These are phyloP conservation scores for Centroberyx gerrardi DNA, from an alignment of 2,797 vertebrate genomes.

Conservation along the genomic window DNA sequence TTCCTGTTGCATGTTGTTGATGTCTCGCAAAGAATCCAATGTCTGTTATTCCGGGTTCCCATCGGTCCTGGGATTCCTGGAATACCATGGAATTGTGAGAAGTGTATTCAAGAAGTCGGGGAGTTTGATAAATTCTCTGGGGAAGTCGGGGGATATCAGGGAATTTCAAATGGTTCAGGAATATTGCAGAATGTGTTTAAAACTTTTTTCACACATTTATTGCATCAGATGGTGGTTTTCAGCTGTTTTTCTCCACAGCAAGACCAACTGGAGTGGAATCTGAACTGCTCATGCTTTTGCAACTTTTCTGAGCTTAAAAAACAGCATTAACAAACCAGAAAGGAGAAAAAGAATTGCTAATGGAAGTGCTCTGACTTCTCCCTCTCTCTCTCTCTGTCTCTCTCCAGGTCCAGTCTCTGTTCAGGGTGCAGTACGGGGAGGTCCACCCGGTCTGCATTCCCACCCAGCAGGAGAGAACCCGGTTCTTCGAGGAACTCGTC, in stretches of 20 bases:
- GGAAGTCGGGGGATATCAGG: no score
- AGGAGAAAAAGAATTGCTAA: no score
- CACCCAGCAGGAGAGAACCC: conserved; percentile 81
- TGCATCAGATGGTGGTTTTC: not conserved
- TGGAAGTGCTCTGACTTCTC: not conserved
- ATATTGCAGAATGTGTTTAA: not conserved
- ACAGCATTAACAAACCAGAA: not conserved
- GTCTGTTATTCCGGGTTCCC: no score
- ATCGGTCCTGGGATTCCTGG: no score
- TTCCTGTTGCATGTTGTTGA: no score
- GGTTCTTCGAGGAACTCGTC: conserved; percentile 91
- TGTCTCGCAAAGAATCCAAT: no score
- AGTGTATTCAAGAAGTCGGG: no score
- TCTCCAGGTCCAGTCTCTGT: conserved; percentile 88
- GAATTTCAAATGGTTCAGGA: no score
- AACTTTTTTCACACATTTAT: not conserved
- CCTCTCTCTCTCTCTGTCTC: not conserved
- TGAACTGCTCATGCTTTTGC: no score
- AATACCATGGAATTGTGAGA: no score
- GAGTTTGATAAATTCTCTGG: no score
- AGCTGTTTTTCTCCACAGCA: not conserved
- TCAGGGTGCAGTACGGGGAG: conserved; percentile 87
- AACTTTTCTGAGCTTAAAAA: not conserved
- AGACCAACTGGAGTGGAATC: no score
- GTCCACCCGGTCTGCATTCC: conserved; percentile 87